A percentile compares a stretch with the other conserved stretches of the same genome.
Evolutionary conservation across 2,888 invertebrate genomes (phyloP).

Genomic region (Lasioglossum leucozonium): DNA sequence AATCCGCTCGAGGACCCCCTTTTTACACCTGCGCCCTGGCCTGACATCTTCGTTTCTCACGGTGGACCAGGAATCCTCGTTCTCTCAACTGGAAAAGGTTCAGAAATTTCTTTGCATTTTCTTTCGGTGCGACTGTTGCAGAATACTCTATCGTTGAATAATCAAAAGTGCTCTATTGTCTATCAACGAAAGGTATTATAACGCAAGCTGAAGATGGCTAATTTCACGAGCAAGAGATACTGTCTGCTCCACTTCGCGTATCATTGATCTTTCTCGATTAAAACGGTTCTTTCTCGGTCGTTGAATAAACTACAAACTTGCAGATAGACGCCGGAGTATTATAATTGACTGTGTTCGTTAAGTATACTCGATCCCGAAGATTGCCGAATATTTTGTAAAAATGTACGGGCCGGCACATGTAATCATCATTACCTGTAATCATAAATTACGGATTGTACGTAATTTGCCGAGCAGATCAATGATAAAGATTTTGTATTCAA

Average conservation of each 20-base stretch:
- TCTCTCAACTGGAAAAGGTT: background rate
- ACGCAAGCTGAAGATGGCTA: background rate
- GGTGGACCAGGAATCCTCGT: background rate
- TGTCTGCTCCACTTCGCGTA: background rate
- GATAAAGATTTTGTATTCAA: background rate
- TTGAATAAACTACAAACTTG: background rate
- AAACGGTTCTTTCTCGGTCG: background rate
- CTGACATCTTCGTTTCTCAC: slow-evolving; percentile 35
- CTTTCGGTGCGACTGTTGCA: too few relatives aligned
- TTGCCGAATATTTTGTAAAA: background rate
- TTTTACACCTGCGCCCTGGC: slow-evolving; percentile 42
- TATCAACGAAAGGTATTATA: too few relatives aligned
- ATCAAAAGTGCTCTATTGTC: too few relatives aligned
- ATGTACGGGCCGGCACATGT: background rate
- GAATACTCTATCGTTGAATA: too few relatives aligned
- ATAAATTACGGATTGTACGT: background rate
- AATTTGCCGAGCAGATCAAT: background rate
- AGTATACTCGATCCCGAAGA: background rate
- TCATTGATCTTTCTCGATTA: background rate
- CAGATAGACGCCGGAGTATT: background rate
- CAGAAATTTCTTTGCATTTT: too few relatives aligned
- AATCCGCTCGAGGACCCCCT: slow-evolving; percentile 27
- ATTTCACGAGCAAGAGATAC: background rate
- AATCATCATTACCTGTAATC: background rate
- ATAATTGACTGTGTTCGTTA: background rate